A percentile compares a stretch with the other conserved stretches of the same genome.
phyloP scores from a whole-genome alignment of 2,888 invertebrate species.

The Drosophila quinaria region DNA sequence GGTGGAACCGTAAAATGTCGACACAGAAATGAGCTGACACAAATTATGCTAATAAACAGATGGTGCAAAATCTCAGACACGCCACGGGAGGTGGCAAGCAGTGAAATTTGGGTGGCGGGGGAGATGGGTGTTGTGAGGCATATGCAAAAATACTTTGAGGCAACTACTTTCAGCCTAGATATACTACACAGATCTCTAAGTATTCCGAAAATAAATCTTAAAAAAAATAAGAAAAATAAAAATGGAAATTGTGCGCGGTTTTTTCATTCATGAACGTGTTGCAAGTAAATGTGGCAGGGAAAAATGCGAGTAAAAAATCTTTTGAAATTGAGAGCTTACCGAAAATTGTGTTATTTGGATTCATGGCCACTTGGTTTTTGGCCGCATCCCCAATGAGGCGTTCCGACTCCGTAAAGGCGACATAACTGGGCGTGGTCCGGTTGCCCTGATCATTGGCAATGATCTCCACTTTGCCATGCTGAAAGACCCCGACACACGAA shows the following conservation, averaged over 20 bases:
- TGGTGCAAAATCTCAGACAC: conserved; percentile 27
- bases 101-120: neutral
- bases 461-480: conserved; percentile 94
- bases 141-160: conserved; percentile 53
- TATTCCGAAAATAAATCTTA: conserved; percentile 56
- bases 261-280: conserved; percentile 64
- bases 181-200: conserved; percentile 21
- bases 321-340: conserved; percentile 90
- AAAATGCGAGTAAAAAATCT: neutral
- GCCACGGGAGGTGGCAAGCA: conserved; percentile 40
- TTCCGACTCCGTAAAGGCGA: conserved; percentile 95
- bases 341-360: conserved; percentile 95
- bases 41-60: conserved; percentile 74
- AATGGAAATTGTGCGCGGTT: conserved; percentile 10
- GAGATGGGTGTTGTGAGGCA: conserved; percentile 11
- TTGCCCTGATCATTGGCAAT: conserved; percentile 94
- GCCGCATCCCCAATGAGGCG: conserved; percentile 94
- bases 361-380: conserved; percentile 95
- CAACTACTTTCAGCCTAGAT: conserved; percentile 44
- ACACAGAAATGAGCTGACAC: conserved; percentile 53
- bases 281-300: conserved; percentile 24
- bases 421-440: conserved; percentile 91
- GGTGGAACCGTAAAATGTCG: conserved; percentile 32
- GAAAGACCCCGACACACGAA: conserved; percentile 97
- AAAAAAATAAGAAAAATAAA: conserved; percentile 24